A percentile compares a stretch with the other conserved stretches of the same genome.
Conservation (phyloP, 2,888 invertebrate species). For the Drosophila parthenogenetica region DNA sequence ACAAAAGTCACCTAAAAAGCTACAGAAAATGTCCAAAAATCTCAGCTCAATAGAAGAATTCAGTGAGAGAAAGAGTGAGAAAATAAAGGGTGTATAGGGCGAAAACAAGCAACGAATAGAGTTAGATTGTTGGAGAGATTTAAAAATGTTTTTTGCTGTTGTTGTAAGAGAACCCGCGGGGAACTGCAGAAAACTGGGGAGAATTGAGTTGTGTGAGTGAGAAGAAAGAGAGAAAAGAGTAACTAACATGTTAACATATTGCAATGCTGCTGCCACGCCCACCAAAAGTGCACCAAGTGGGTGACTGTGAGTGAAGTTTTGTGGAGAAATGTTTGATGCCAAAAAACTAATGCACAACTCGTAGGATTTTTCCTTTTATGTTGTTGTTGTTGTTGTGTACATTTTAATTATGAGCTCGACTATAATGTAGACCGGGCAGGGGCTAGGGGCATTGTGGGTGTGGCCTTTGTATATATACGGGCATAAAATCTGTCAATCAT, state of each 20-base stretch:
- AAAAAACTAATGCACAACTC: conserved; percentile 32
- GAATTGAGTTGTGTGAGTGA: neutral
- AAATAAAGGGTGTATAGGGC: neutral
- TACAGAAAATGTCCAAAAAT: conserved; percentile 22
- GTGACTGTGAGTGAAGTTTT: conserved; percentile 5
- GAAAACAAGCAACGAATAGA: neutral
- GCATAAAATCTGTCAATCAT: conserved; percentile 61
- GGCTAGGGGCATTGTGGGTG: neutral
- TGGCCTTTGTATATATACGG: conserved; percentile 34
- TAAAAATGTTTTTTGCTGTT: neutral
- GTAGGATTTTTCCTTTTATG: conserved; percentile 13
- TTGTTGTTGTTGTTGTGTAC: conserved; percentile 42
- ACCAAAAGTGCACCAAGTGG: neutral
- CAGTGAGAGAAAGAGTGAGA: neutral
- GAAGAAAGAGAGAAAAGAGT: neutral
- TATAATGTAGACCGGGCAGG: conserved; percentile 34
- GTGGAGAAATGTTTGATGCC: conserved; percentile 20
- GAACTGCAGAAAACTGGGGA: neutral
- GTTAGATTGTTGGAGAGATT: conserved; percentile 2
- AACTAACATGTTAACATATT: conserved; percentile 13
- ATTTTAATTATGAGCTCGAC: conserved; percentile 61
- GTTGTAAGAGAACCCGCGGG: neutral
- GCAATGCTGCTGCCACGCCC: conserved; percentile 22
- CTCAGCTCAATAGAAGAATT: neutral
- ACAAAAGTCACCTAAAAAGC: conserved; percentile 39